A percentile compares a stretch with the other conserved stretches of the same genome.
phyloP scores from a whole-genome alignment of 2,888 invertebrate species.

The Steinernema carpocapsae region DNA sequence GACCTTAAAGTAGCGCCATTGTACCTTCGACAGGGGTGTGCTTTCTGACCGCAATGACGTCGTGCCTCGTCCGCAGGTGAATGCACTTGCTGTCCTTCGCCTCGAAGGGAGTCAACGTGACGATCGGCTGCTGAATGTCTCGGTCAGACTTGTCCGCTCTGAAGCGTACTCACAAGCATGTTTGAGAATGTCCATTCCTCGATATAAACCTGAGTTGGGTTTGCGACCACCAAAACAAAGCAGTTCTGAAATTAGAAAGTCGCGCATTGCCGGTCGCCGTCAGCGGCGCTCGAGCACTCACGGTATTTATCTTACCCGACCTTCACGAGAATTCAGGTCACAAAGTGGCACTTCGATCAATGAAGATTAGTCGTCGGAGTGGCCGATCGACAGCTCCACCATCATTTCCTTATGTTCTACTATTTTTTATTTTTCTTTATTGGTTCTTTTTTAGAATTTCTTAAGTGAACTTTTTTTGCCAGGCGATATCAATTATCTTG shows the following conservation, averaged over 20 bases:
- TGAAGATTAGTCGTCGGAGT: background rate
- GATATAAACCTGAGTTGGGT: background rate
- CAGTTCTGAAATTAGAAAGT: background rate
- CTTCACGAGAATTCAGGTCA: conserved; percentile 32
- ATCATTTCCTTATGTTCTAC: background rate
- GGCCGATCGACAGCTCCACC: background rate
- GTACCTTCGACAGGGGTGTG: no score
- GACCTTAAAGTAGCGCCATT: background rate
- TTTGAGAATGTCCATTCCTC: background rate
- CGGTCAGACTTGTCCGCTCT: background rate
- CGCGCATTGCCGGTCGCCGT: background rate
- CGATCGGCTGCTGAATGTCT: background rate
- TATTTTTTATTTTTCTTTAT: background rate
- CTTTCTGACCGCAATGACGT: background rate
- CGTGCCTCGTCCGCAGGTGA: background rate
- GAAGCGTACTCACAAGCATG: conserved; percentile 3
- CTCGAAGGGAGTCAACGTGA: conserved; percentile 1
- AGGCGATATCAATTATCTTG: no score
- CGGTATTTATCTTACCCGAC: conserved; percentile 22
- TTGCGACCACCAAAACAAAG: conserved; percentile 13
- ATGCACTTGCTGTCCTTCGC: background rate
- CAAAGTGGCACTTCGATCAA: conserved; percentile 19
- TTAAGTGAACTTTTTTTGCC: no score
- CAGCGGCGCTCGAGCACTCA: conserved; percentile 9
- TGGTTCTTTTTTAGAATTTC: background rate